A percentile compares a stretch with the other conserved stretches of the same genome.
Conservation (phyloP, 2,888 invertebrate species). For the Erebia epiphron region DNA sequence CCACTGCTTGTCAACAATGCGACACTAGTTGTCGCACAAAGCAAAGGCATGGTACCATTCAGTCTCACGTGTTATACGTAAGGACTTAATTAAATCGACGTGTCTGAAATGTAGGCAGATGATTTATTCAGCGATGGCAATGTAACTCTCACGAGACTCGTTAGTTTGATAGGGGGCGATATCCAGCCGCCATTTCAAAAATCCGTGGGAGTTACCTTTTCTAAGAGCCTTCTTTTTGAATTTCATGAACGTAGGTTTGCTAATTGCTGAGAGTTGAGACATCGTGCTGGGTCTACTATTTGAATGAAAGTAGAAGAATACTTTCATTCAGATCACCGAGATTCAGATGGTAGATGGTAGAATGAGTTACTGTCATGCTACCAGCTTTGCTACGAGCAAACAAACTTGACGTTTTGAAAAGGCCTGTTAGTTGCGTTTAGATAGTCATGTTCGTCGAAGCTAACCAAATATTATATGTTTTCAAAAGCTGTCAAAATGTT, state of each 20-base stretch:
- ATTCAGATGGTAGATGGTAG: too few relatives aligned
- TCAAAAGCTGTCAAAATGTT: not conserved
- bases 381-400: too few relatives aligned
- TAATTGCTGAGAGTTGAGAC: not conserved
- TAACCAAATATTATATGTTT: too few relatives aligned
- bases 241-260: not conserved
- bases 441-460: too few relatives aligned
- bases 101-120: constrained; percentile 67
- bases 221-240: constrained; percentile 3
- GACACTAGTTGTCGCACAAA: constrained; percentile 54
- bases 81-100: constrained; percentile 79
- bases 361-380: too few relatives aligned
- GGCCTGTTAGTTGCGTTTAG: not conserved
- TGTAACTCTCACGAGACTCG: constrained; percentile 44
- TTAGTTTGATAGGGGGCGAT: constrained; percentile 18
- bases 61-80: constrained; percentile 70
- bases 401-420: not conserved
- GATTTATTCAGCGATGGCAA: constrained; percentile 58
- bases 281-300: not conserved
- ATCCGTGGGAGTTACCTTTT: constrained; percentile 29
- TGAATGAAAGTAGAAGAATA: not conserved
- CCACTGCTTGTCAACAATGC: constrained; percentile 76
- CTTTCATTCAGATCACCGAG: too few relatives aligned
- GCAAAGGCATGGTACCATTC: constrained; percentile 59
- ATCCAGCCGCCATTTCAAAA: constrained; percentile 14